phyloP scores from a whole-genome alignment of 2,888 invertebrate genomes.

The Cephus spinipes region DNA sequence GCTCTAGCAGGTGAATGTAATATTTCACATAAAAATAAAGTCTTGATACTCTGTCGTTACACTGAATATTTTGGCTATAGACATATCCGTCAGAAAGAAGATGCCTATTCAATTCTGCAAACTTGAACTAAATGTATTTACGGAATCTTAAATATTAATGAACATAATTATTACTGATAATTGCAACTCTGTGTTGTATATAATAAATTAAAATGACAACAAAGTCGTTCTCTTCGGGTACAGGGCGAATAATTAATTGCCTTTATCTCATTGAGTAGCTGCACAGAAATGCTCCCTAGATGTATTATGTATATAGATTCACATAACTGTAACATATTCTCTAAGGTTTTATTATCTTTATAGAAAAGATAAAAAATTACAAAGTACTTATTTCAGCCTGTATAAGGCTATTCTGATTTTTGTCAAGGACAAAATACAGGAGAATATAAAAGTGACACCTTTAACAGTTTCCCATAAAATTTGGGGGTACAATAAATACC shows the following conservation, averaged over 20 bases:
- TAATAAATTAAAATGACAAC: neutral
- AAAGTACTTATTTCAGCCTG: neutral
- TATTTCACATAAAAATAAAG: neutral
- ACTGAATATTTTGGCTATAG: neutral
- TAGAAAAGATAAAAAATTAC: neutral
- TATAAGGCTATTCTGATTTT: neutral
- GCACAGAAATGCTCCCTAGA: neutral
- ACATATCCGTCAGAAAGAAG: neutral
- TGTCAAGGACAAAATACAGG: neutral
- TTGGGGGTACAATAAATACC: neutral
- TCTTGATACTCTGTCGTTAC: neutral
- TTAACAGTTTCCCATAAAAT: neutral
- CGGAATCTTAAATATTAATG: neutral
- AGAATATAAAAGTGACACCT: neutral
- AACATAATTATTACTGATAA: neutral
- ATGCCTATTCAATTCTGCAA: neutral
- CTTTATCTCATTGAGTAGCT: neutral
- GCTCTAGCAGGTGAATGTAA: neutral
- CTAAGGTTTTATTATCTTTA: neutral
- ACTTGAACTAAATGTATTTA: neutral
- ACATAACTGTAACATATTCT: neutral
- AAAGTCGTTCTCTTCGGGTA: neutral
- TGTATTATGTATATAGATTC: neutral
- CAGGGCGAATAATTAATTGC: neutral
- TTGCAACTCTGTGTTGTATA: neutral